Conservation (phyloP, 2,113 vertebrate species). For the Neolamprologus modestus region DNA sequence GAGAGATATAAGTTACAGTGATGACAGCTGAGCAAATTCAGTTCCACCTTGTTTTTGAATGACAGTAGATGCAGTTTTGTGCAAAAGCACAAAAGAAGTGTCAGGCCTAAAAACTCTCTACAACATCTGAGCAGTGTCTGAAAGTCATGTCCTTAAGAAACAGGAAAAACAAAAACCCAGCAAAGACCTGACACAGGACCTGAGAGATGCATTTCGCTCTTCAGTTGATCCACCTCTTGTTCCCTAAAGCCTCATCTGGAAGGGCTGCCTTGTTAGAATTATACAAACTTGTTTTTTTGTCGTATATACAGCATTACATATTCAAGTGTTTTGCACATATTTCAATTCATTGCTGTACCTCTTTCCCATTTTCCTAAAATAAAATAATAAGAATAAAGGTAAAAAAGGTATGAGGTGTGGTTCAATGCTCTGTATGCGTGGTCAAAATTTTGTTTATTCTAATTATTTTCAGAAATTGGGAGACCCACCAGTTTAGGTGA, state of each 20-base stretch:
- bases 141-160: background rate
- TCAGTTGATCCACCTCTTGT: background rate
- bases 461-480: background rate
- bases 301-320: background rate
- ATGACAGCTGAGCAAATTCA: background rate
- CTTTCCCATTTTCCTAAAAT: background rate
- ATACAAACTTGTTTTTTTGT: background rate
- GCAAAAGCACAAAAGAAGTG: background rate
- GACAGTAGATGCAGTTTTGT: accelerated
- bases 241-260: accelerated
- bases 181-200: background rate
- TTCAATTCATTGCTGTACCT: background rate
- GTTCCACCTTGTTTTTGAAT: background rate
- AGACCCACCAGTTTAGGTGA: background rate
- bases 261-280: background rate
- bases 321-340: background rate
- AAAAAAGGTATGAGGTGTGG: background rate
- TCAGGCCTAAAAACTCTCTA: background rate
- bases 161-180: background rate
- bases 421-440: background rate
- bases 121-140: background rate
- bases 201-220: background rate
- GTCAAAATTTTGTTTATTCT: background rate
- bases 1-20: background rate
- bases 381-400: background rate